phyloP scores from a whole-genome alignment of 2,113 vertebrate genomes.

The Apteryx owenii region DNA sequence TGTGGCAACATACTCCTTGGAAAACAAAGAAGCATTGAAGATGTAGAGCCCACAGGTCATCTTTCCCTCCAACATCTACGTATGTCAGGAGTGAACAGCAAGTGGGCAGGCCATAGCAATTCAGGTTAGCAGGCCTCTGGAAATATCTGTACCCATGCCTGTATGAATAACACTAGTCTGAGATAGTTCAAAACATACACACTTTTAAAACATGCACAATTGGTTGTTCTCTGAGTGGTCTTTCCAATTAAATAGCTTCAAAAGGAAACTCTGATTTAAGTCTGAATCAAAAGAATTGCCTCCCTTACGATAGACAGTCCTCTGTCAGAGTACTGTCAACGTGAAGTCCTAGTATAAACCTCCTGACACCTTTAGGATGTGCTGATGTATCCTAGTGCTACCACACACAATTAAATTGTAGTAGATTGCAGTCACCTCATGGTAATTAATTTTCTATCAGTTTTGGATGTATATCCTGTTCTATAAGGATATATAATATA shows the following conservation, averaged over 20 bases:
- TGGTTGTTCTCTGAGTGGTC: not conserved
- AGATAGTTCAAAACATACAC: not conserved
- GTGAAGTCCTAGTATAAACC: not conserved
- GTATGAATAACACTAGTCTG: not conserved
- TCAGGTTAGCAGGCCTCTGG: not conserved
- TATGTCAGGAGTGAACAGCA: not conserved
- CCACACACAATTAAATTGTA: not conserved
- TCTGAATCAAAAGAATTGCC: not conserved
- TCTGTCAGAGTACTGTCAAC: not conserved
- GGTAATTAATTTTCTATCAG: not conserved
- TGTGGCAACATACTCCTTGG: not conserved
- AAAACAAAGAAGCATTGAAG: not conserved
- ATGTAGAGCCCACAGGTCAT: not conserved
- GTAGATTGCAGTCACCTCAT: not conserved
- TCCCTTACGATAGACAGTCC: not conserved
- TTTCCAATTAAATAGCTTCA: not conserved
- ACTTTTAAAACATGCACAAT: not conserved
- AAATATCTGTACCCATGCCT: not conserved
- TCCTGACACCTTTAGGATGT: not conserved
- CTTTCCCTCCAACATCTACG: not conserved
- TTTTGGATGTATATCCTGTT: not conserved
- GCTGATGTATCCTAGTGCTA: not conserved
- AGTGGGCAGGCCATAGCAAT: not conserved
- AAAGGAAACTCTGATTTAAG: not conserved
- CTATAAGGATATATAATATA: not conserved